Conservation (phyloP, 2,113 vertebrate species). For the Herpetotheres cachinnans region DNA sequence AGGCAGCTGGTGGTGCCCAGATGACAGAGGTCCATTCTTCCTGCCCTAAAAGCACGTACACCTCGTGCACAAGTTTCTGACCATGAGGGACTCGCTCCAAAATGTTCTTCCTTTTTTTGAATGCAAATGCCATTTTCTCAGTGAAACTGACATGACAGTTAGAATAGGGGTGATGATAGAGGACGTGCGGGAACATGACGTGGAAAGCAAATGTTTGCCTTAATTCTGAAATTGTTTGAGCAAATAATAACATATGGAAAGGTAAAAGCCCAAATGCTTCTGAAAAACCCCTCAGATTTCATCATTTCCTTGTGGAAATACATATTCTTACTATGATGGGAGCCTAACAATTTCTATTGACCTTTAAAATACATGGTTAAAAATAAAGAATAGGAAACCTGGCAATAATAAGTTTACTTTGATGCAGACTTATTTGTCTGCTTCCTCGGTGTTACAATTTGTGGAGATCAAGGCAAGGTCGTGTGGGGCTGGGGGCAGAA, state of each 20-base stretch:
- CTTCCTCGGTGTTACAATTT: accelerated
- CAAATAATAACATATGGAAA: neutral
- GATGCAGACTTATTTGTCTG: neutral
- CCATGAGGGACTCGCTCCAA: accelerated
- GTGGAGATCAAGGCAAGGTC: neutral
- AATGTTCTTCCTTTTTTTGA: neutral
- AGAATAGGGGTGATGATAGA: accelerated
- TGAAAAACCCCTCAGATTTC: neutral
- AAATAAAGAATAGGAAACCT: neutral
- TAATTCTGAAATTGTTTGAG: neutral
- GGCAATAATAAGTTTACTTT: neutral
- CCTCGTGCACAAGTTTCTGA: accelerated
- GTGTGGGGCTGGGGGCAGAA: neutral
- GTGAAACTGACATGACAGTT: neutral
- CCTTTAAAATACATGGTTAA: neutral
- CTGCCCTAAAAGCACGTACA: neutral
- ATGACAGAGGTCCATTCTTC: no score
- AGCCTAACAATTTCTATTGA: neutral
- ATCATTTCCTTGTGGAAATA: neutral
- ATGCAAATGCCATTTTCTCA: accelerated
- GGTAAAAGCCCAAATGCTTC: neutral
- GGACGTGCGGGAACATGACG: accelerated
- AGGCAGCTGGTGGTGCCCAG: accelerated
- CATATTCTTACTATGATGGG: neutral
- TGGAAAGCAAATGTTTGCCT: accelerated